Conservation (phyloP, 2,113 vertebrate species). For the Setophaga coronata region DNA sequence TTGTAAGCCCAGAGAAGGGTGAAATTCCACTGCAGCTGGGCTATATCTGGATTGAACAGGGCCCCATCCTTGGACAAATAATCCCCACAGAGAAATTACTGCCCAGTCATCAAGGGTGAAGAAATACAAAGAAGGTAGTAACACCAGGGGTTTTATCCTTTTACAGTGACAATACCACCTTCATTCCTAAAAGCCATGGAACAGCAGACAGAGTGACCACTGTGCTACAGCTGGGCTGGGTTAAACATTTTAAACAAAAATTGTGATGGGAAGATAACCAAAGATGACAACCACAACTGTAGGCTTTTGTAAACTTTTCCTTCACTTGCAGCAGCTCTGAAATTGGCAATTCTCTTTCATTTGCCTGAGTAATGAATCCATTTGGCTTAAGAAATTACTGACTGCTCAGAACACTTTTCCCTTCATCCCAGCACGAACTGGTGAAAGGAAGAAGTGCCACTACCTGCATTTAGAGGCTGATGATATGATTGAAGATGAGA, state of each 20-base stretch:
- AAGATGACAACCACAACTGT: not conserved
- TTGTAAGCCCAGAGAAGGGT: not conserved
- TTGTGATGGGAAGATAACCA: not conserved
- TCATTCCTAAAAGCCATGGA: not conserved
- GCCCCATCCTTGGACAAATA: slow-evolving; percentile 24
- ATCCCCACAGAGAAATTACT: slow-evolving; percentile 32
- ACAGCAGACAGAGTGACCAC: not conserved
- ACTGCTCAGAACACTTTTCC: not conserved
- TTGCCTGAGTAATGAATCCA: not conserved
- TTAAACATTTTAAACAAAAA: not conserved
- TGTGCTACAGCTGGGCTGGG: not conserved
- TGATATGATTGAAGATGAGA: not conserved
- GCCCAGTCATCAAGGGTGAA: not conserved
- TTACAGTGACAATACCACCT: not conserved
- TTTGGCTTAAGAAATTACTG: not conserved
- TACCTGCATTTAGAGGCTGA: not conserved
- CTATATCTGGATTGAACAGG: not conserved
- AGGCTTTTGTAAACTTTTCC: not conserved
- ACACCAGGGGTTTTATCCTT: slow-evolving; percentile 19
- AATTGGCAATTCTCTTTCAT: not conserved
- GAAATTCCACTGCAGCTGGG: not conserved
- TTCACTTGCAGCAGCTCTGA: not conserved
- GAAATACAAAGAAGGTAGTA: slow-evolving; percentile 19
- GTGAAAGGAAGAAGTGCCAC: not conserved
- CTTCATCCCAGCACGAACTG: not conserved